Base-by-base conservation (phyloP, 2,888 invertebrate species). In the Imbricaverruca yamaguchii region DNA sequence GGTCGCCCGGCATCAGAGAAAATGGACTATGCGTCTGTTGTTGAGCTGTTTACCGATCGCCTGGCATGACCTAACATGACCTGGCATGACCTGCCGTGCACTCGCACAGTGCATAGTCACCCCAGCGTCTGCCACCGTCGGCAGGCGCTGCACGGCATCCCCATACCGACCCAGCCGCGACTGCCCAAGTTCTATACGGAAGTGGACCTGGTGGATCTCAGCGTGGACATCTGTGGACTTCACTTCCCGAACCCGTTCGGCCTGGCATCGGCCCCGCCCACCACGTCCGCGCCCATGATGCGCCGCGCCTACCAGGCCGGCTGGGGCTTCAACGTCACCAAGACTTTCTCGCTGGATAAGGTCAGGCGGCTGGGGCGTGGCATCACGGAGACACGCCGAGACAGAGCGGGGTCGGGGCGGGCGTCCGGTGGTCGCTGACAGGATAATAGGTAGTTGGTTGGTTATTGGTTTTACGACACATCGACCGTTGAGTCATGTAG, bases 251-350 rank as follows among this genome's bases (percentile, higher is more conserved):
- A 98, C 89, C 98, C 98, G 0, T 98, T 97, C 86, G 98, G 99
- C 0, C 88, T 99, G 83, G 99, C 98, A 6, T 97, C 97, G 81
- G 98, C 99, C 0, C 96, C 98, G 0, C 98, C 98, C 7, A 95
- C 97, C 11, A 99, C 98, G 2, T 93, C 93, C 82, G 91, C 94
- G 7, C 92, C 96, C 0, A 99, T 99, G 98, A 97, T 98, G 80
- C 89, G 98, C 9, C 89, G 98, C 83, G 93, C 94, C 23, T 99
- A 98, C 87, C 92, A 96, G 87, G 94, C 95, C 84, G 98, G 98
- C 0, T 99, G 99, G 99, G 94, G 93, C 0, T 99, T 96, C 86
- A 95, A 92, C n/a, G 93, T 99, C 2, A 99, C 98, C 0, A 99
- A 99, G 89, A 99, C 98, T 0, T 99, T 96, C 87, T 91, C 93